Base-by-base conservation (phyloP, 1,140 invertebrate species). In the Panagrolaimus sp. region DNA sequence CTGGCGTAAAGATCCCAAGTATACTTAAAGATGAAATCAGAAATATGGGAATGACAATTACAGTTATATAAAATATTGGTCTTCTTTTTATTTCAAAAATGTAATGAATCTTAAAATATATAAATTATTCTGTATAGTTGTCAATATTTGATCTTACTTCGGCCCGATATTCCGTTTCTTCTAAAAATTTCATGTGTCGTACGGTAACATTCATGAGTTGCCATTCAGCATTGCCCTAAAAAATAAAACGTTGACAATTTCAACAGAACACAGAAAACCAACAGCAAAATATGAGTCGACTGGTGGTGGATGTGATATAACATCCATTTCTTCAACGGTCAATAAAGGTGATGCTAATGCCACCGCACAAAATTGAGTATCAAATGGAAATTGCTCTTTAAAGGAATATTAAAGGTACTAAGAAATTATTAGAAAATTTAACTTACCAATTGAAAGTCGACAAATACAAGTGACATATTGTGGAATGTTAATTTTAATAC, bases 141-240 rank as follows among this genome's bases (percentile, higher is more conserved):
- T 9, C n/a, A 71, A 38, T 4, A 38, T 38, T 2, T 4, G 7
- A 4, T 7, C 31, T 38, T 7, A 38, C 69, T 62, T 78, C 76
- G 0, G 69, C 70, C 5, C 76, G 63, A 31, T 73, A 71, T 63
- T 78, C 76, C 20, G 69, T 73, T 20, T 78, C 76, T 62, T 78
- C 76, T 47, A 71, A 53, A 67, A 78, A 78, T 31, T 70, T 76
- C 72, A 78, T 70, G 53, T 78, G 76, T 38, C 75, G 64, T 4
- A 77, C 77, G 14, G 76, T 71, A n/a, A 78, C 76, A 47, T 79
- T 76, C 25, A 72, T 72, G 57, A 79, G 64, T 57, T 78, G 63
- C 79, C 79, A 81, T 67, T 81, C 79, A 4, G 79, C 80, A 44
- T 81, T 81, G 25, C 75, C 75, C 70, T 77, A 63, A 63, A 76